Base-by-base conservation (phyloP, 1,140 invertebrate species). In the Megalopta genalis region DNA sequence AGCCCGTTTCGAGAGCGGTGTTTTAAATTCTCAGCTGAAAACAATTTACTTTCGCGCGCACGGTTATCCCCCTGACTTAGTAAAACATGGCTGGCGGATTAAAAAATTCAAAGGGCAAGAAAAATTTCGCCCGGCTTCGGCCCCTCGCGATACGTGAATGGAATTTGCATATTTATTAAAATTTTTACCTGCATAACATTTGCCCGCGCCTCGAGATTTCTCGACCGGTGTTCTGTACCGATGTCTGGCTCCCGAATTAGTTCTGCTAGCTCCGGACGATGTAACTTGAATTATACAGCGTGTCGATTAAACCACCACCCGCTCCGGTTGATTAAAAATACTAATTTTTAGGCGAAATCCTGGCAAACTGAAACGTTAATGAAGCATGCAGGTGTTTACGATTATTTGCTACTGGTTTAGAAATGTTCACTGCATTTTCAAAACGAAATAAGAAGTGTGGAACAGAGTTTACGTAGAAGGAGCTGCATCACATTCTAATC, bases 121-220 rank as follows among this genome's bases (percentile, higher is more conserved):
- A 25, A 23, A 23, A 46, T 25, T 46, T 46, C 64, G 12, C 23
- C 23, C 16, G 23, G 16, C 25, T 27, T 62, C 59, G 52, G 18
- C 54, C 21, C 6, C 21, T n/a, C 54, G 21, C 21, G 54, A 57
- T 57, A 57, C 54, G 21, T 2, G 54, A n/a, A n/a, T n/a, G 7
- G 6, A n/a, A 57, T 57, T 57, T 57, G 54, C 54, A 57, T 57
- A n/a, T 57, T 57, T 57, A 57, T 57, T n/a, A 57, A 57, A n/a
- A n/a, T 57, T 57, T 57, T 9, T 57, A n/a, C 0, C 54, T 7
- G n/a, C 21, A 9, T n/a, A 57, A 57, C 21, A n/a, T n/a, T 57
- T 9, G 54, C 54, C 18, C 9, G 7, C n/a, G 7, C 7, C 54
- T 7, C 18, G 54, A 57, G 54, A 57, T 57, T 57, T 57, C n/a